phyloP scores from a whole-genome alignment of 2,888 invertebrate genomes.

The Heliconius charithonia region DNA sequence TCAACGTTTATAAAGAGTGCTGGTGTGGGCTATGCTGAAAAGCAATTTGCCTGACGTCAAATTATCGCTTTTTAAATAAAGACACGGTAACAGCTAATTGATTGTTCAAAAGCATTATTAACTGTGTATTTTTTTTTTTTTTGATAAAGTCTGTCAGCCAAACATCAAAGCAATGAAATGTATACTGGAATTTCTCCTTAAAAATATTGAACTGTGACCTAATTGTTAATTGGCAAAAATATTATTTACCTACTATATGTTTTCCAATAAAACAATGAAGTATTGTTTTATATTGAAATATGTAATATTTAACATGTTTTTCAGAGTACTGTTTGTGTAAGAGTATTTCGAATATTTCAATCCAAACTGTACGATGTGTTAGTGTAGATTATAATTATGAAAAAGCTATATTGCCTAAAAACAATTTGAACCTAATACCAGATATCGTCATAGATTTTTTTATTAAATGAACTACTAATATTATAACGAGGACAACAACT shows the following conservation, averaged over 20 bases:
- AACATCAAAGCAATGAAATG: neutral
- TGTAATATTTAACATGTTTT: neutral
- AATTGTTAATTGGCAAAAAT: neutral
- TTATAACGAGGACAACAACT: too few species aligned
- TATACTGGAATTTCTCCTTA: neutral
- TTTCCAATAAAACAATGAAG: neutral
- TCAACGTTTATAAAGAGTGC: neutral
- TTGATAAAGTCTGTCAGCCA: neutral
- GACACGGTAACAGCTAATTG: neutral
- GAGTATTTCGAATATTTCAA: neutral
- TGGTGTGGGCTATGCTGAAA: neutral
- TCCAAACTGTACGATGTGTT: neutral
- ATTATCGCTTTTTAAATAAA: neutral
- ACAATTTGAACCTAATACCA: too few species aligned
- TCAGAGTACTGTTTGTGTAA: neutral
- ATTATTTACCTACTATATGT: neutral
- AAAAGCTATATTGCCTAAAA: too few species aligned
- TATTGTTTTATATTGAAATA: neutral
- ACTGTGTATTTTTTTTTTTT: neutral
- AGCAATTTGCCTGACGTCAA: neutral
- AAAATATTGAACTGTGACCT: neutral
- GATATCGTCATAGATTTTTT: too few species aligned
- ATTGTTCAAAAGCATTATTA: conserved; percentile 11
- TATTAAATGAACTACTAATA: too few species aligned
- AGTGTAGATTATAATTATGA: neutral